Base-by-base conservation (phyloP, 1,140 invertebrate genomes). In the Homarus americanus region DNA sequence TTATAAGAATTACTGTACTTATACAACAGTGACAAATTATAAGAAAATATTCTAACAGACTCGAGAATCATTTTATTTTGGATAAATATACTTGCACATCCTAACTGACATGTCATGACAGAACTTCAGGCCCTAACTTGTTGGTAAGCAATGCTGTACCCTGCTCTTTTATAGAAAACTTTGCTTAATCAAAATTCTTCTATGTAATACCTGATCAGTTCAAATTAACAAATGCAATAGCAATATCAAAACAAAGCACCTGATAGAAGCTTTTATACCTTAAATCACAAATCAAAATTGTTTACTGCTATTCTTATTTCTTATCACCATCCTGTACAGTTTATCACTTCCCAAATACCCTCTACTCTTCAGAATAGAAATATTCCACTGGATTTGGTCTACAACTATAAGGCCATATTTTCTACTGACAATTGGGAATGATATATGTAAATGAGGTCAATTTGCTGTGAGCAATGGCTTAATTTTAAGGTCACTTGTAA, bases 211-310 rank as follows among this genome's bases (percentile, higher is more conserved):
- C 80, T 90, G 87, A 90, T 90, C 87, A 90, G 63, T 83, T 90
- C 87, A 88, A 88, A 88, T 72, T 90, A 90, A 90, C 87, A 90
- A 90, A 90, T 90, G 87, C 87, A 90, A 72, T 88, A 82, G 86
- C 82, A 90, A 83, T 83, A 90, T 83, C 80, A 90, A 83, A 90
- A 90, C 79, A 83, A 90, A 90, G 87, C 87, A 90, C 87, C 87
- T 90, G 83, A 83, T 83, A 90, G 80, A 90, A 90, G 87, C 80
- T 90, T 90, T 83, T 73, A 90, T 84, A 90, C 80, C 79, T 90
- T 90, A 83, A 88, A 88, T 90, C 87, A 90, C 80, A 90, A 90
- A 83, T 83, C 41, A 84, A 79, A 80, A 38, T 66, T 34, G n/a
- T 80, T 80, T 80, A 88, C 78, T n/a, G 41, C 58, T 84, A 79